Evolutionary conservation across 2,113 vertebrate species (phyloP), one percentile per base, ranked within the genome.

Genomic region (Catharus bicknelli): DNA sequence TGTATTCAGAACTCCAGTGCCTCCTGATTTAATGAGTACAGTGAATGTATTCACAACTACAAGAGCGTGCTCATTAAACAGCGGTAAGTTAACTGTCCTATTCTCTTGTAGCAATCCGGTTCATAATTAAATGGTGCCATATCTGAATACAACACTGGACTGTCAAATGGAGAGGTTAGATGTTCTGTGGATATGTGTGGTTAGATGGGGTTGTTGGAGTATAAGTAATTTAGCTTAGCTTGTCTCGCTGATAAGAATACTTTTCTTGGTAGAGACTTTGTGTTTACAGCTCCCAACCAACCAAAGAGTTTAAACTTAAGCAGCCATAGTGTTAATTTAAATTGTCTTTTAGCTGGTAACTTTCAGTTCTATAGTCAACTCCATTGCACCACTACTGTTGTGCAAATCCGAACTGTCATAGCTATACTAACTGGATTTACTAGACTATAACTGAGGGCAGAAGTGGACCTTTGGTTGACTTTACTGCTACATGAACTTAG

Each of bases 71-170:
- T 97, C 83, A 93, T 97, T 97, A 97, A 84, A 81, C 80, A 80
- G 90, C 96, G 93, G 69, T 80, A 66, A 93, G 94, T 74, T 94
- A 97, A 94, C 95, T 94, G 86, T 93, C 88, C 96, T 90, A 94
- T 97, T 97, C 91, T 94, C 78, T 94, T 80, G 72, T 22, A 36
- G 85, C 75, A 78, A 87, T 84, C 75, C 83, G 93, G 70, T 94
- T 90, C 15, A 42, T 97, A 97, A 97, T 98, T 98, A 97, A 94
- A 94, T 48, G 63, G 91, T 91, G 93, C 91, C 51, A 42, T 90
- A 83, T 93, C 84, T n/a, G 64, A 94, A 73, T 90, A 70, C 79
- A 73, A 27, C 32, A 7, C 81, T 77, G 67, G 43, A 78, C 82
- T 91, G 74, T 72, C 87, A 87, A 11, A 86, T 36, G 34, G 80